phyloP scores from a whole-genome alignment of 2,888 invertebrate genomes.

The Coecobrya sp. region DNA sequence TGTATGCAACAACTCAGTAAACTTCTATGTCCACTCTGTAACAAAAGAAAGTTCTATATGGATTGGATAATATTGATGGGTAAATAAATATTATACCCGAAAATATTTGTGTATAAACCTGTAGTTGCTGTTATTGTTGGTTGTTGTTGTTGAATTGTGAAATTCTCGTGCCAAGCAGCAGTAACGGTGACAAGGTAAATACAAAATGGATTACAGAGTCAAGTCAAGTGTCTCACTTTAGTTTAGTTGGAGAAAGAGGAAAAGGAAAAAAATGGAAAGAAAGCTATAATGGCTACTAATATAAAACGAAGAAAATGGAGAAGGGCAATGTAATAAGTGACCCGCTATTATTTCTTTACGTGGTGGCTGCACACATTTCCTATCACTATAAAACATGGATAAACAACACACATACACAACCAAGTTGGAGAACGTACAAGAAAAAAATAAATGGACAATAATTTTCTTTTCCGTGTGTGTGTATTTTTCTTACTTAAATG shows the following conservation, averaged over 20 bases:
- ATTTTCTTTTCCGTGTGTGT: conserved; percentile 35
- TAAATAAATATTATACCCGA: not conserved
- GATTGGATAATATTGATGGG: not conserved
- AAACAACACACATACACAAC: not conserved
- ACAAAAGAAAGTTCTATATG: not conserved
- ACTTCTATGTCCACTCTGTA: conserved; percentile 11
- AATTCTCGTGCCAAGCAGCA: conserved; percentile 76
- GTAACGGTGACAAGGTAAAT: conserved; percentile 82
- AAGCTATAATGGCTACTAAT: not conserved
- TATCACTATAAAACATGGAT: conserved; percentile 31
- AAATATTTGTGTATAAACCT: not conserved
- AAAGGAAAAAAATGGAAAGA: not conserved
- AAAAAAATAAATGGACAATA: conserved; percentile 13
- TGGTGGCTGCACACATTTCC: conserved; percentile 35
- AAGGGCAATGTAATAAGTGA: conserved; percentile 26
- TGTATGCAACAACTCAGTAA: not conserved
- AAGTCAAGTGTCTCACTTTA: conserved; percentile 79
- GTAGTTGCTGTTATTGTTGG: not conserved
- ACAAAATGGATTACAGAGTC: conserved; percentile 82
- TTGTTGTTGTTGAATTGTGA: conserved; percentile 18
- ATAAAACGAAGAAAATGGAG: not conserved
- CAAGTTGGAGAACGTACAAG: not conserved
- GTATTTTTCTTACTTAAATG: conserved; percentile 32
- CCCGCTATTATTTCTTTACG: conserved; percentile 9
- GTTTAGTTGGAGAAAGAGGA: not conserved